Conservation (phyloP, 2,888 invertebrate species). For the Argyresthia albistria region DNA sequence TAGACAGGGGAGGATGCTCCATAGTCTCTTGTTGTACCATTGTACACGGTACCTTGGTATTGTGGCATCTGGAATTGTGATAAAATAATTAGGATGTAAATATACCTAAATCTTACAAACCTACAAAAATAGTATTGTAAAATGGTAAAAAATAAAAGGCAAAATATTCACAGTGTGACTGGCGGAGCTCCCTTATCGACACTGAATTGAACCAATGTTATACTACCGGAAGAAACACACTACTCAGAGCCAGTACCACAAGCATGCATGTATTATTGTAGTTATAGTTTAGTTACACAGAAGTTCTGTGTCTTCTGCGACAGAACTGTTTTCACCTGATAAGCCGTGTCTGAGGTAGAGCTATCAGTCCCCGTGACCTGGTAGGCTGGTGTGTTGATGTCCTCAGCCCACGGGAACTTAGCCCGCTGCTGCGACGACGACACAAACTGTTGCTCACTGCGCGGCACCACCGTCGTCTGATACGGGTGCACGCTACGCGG, state of each 20-base stretch:
- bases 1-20: constrained; percentile 62
- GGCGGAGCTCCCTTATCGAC: too few species aligned
- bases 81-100: too few species aligned
- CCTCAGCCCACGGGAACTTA: constrained; percentile 63
- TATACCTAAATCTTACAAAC: too few species aligned
- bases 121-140: too few species aligned
- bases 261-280: too few species aligned
- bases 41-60: constrained; percentile 24
- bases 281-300: too few species aligned
- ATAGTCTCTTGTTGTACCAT: constrained; percentile 39
- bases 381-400: constrained; percentile 45
- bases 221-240: too few species aligned
- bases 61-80: constrained; percentile 43
- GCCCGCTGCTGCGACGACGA: constrained; percentile 60
- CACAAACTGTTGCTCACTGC: constrained; percentile 55
- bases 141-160: too few species aligned
- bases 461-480: constrained; percentile 61
- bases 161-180: too few species aligned
- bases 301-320: too few species aligned
- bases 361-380: constrained; percentile 61
- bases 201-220: too few species aligned
- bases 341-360: constrained; percentile 62
- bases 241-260: too few species aligned
- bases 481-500: constrained; percentile 62
- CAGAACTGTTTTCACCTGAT: constrained; percentile 42